Evolutionary conservation across 2,888 invertebrate species (phyloP).

Genomic region (Tinea pellionella): DNA sequence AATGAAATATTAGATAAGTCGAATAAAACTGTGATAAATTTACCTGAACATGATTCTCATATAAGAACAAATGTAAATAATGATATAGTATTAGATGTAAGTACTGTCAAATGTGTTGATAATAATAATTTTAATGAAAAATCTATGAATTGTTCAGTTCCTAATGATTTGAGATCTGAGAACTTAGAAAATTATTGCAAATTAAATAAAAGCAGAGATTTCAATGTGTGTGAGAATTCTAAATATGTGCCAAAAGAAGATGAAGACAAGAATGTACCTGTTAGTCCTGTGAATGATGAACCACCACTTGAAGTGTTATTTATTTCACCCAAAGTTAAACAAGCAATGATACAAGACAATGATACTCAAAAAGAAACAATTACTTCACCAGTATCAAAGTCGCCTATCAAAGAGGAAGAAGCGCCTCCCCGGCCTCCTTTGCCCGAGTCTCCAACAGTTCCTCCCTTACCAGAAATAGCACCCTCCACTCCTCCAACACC

Average conservation of each 20-base stretch:
- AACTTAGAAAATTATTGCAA: conserved; percentile 65
- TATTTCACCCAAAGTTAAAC: background rate
- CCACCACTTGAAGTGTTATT: conserved; percentile 7
- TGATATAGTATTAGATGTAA: conserved; percentile 47
- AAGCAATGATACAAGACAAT: background rate
- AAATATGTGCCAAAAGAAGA: conserved; percentile 12
- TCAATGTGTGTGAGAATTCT: conserved; percentile 30
- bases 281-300: background rate
- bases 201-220: conserved; percentile 62
- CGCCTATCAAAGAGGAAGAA: background rate
- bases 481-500: conserved; percentile 22
- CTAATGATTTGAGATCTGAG: conserved; percentile 44
- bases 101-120: conserved; percentile 41
- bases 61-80: conserved; percentile 50
- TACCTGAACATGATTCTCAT: conserved; percentile 46
- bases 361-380: background rate
- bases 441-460: background rate
- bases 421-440: background rate
- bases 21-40: conserved; percentile 54
- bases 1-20: conserved; percentile 35
- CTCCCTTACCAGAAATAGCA: conserved; percentile 15
- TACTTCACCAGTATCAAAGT: background rate
- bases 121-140: conserved; percentile 30
- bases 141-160: conserved; percentile 27
- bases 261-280: background rate